Evolutionary conservation across 2,888 invertebrate species (phyloP).

Genomic region (Rapana venosa): DNA sequence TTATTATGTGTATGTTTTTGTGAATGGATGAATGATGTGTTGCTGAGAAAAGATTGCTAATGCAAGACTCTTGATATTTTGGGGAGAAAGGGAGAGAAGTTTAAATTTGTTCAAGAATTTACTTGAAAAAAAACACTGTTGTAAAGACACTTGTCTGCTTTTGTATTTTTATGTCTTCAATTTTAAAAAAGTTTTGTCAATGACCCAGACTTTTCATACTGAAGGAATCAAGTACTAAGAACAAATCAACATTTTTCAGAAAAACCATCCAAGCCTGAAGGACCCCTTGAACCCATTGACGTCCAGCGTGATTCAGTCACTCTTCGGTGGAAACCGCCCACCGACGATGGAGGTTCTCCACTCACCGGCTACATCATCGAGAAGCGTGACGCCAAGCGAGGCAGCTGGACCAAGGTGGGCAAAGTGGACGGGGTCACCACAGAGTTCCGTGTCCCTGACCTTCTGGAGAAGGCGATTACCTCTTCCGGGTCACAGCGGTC

Average conservation of each 20-base stretch:
- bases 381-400: constrained; percentile 54
- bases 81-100: too few relatives aligned
- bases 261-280: constrained; percentile 66
- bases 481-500: constrained; percentile 73
- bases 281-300: constrained; percentile 60
- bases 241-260: constrained; percentile 47
- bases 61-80: too few relatives aligned
- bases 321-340: constrained; percentile 73
- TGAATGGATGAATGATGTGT: too few relatives aligned
- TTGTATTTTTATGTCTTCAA: too few relatives aligned
- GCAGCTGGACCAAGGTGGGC: constrained; percentile 56
- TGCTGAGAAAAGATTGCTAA: too few relatives aligned
- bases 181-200: too few relatives aligned
- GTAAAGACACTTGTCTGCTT: too few relatives aligned
- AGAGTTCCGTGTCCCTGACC: constrained; percentile 52
- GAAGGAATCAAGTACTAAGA: neutral
- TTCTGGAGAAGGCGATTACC: constrained; percentile 64
- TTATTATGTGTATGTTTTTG: too few relatives aligned
- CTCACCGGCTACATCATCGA: constrained; percentile 67
- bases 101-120: too few relatives aligned
- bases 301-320: constrained; percentile 57
- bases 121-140: too few relatives aligned
- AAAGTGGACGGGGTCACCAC: constrained; percentile 52
- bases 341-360: constrained; percentile 68
- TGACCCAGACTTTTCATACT: neutral